Evolutionary conservation across 2,113 vertebrate genomes (phyloP).

Genomic region (Cepphus grylle): DNA sequence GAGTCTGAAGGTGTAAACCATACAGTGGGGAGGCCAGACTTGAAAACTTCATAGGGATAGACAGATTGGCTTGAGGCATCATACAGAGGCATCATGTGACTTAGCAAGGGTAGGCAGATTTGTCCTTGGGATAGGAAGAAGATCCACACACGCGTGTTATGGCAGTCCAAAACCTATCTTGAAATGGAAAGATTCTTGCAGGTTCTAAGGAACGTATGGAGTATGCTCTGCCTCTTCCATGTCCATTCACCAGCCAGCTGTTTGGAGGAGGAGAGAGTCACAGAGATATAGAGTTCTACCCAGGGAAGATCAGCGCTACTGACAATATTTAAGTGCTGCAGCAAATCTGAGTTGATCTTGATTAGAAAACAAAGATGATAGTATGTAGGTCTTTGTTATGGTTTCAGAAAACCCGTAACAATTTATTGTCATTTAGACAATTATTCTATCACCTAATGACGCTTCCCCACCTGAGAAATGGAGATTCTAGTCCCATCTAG

Average conservation of each 20-base stretch:
- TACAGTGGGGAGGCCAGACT: not conserved
- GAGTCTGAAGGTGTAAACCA: not conserved
- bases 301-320: not conserved
- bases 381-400: not conserved
- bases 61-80: not conserved
- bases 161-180: not conserved
- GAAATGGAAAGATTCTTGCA: not conserved
- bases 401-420: too few relatives aligned
- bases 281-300: not conserved
- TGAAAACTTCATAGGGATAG: not conserved
- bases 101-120: not conserved
- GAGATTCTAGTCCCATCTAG: too few relatives aligned
- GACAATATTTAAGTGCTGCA: not conserved
- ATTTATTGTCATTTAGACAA: too few relatives aligned
- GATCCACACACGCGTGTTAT: accelerated
- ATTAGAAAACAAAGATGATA: not conserved
- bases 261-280: not conserved
- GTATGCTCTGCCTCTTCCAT: not conserved
- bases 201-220: accelerated
- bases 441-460: too few relatives aligned
- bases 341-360: not conserved
- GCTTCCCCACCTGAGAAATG: too few relatives aligned
- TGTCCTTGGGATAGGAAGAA: not conserved
- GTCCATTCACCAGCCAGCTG: not conserved
- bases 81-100: not conserved